Evolutionary conservation across 2,888 invertebrate genomes (phyloP), one percentile per base, ranked within the genome.

Genomic region (Alloplasta piceator): DNA sequence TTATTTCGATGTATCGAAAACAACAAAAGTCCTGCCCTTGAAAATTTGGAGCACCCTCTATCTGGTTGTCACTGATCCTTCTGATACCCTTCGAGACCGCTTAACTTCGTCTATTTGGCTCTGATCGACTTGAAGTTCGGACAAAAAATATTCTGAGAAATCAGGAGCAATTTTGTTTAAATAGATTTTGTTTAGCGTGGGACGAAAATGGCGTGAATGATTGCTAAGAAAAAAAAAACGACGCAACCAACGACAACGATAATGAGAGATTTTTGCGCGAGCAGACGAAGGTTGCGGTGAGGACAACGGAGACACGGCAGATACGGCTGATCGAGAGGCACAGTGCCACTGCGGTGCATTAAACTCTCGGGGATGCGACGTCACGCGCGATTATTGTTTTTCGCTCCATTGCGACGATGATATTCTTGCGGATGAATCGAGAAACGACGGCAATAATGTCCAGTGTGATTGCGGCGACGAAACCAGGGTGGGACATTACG

Each of bases 221-320:
- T 58, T 48, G 67, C 3, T 26, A 26, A 60, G 74, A 70, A 36
- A 41, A 55, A 26, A 26, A 52, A 41, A 43, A n/a, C 10, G 14
- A 14, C 61, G 36, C 64, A 50, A 16, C 36, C 52, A 76, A 71
- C 64, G 74, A 68, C 60, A 43, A 36, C 50, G 78, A 60, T 56
- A 76, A 39, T 56, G 43, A 60, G 63, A 56, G 67, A 41, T 66
- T 48, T 52, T 63, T 67, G 56, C 60, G 74, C 68, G 76, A 52
- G 72, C 64, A 71, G 70, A 83, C 78, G 74, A 79, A 64, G 82
- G 79, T 77, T 77, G 70, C 67, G 81, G 78, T 79, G 81, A 84
- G 10, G 67, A 78, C 61, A 46, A 73, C 68, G 67, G 39, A 43
- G 74, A 71, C 26, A 3, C 26, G 39, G 60, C 71, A 39, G 66